These are phyloP conservation scores for Epiblema foenella DNA, from an alignment of 2,888 invertebrate genomes.

Conservation along the genomic window DNA sequence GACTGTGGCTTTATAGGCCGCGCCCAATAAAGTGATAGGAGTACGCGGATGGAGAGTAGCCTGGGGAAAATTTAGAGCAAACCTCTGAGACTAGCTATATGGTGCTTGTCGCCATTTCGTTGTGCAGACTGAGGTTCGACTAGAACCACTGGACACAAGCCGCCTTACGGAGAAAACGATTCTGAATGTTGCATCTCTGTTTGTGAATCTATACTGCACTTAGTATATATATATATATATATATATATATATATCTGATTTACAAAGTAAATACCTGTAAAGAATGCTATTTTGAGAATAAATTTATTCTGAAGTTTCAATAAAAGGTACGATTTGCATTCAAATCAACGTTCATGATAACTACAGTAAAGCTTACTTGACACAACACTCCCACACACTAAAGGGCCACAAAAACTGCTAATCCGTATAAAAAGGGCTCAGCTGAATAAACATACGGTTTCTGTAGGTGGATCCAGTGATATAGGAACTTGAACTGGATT, in stretches of 20 bases:
- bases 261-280: neutral
- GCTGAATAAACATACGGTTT: constrained; percentile 58
- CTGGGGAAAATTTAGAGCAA: no score
- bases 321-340: neutral
- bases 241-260: no score
- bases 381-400: constrained; percentile 53
- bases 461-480: constrained; percentile 27
- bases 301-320: neutral
- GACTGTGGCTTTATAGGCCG: no score
- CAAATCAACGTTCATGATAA: constrained; percentile 1
- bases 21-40: no score
- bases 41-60: no score
- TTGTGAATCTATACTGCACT: neutral
- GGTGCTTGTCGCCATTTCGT: no score
- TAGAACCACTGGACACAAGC: no score
- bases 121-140: no score
- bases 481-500: constrained; percentile 17
- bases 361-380: constrained; percentile 25
- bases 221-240: no score
- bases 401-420: constrained; percentile 53
- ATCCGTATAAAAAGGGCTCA: constrained; percentile 57
- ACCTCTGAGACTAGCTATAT: no score
- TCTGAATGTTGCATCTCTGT: neutral
- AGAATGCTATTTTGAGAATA: neutral
- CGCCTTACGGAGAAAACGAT: no score